These are phyloP conservation scores for Argynnis bischoffii DNA, from an alignment of 2,888 invertebrate genomes.

Conservation along the genomic window DNA sequence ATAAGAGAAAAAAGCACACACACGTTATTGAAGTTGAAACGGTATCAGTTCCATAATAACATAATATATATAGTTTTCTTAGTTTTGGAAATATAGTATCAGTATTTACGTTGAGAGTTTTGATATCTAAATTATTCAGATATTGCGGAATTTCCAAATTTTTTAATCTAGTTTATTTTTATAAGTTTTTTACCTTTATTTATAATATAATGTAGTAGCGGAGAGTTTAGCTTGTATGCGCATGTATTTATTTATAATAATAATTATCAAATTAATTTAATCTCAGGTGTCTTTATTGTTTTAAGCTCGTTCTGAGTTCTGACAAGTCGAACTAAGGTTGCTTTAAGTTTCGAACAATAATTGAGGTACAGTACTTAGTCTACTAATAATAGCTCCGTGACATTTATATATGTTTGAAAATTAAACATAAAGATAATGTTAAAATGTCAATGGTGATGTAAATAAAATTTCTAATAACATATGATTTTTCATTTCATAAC, in stretches of 20 bases:
- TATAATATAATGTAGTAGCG: slow-evolving; percentile 12
- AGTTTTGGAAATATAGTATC: slow-evolving; percentile 30
- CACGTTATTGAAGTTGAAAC: slow-evolving; percentile 75
- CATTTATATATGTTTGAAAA: slow-evolving; percentile 2
- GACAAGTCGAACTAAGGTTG: slow-evolving; percentile 17
- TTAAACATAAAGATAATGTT: slow-evolving; percentile 7
- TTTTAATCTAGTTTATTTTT: slow-evolving; percentile 7
- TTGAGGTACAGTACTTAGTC: slow-evolving; percentile 10
- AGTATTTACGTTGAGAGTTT: slow-evolving; percentile 30
- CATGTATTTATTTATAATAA: slow-evolving; percentile 34
- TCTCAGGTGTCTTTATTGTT: slow-evolving; percentile 6
- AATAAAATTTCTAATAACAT: slow-evolving; percentile 11
- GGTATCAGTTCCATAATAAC: slow-evolving; percentile 49
- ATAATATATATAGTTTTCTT: neutral
- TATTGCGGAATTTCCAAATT: slow-evolving; percentile 18
- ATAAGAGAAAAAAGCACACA: slow-evolving; percentile 67
- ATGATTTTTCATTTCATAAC: neutral
- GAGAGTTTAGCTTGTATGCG: slow-evolving; percentile 15
- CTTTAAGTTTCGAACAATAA: slow-evolving; percentile 16
- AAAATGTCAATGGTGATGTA: slow-evolving; percentile 1
- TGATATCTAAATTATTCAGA: slow-evolving; percentile 2
- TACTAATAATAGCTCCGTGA: neutral
- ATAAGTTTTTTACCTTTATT: slow-evolving; percentile 4
- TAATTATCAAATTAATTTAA: slow-evolving; percentile 27
- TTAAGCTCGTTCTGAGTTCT: slow-evolving; percentile 9